Conservation (phyloP, 2,113 vertebrate genomes). For the Cnemophilus loriae region DNA sequence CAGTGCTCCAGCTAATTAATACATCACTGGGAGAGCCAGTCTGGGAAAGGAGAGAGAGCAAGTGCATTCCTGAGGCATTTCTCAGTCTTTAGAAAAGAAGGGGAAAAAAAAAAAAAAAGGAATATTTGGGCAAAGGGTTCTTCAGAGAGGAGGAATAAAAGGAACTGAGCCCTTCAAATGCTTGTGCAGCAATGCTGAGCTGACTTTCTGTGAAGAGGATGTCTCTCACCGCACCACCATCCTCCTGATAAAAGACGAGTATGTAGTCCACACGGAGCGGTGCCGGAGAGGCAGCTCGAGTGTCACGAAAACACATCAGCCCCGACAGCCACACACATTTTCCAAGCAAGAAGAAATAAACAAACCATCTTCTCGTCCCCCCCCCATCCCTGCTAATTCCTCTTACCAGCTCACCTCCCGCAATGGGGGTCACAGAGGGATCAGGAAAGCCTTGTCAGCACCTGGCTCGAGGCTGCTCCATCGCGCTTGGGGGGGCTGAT, state of each 20-base stretch:
- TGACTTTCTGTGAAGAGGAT: background rate
- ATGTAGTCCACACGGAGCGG: background rate
- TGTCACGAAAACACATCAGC: background rate
- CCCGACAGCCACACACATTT: background rate
- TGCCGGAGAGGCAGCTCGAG: rapidly evolving
- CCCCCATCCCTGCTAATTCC: background rate
- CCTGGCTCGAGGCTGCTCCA: background rate
- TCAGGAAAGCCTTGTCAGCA: background rate
- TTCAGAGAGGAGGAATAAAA: background rate
- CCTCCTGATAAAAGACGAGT: background rate
- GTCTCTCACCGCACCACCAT: background rate
- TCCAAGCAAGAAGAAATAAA: background rate
- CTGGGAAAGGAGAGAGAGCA: background rate
- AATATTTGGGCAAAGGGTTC: background rate
- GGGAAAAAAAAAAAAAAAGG: background rate
- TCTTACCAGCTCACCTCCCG: background rate
- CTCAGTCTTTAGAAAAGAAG: background rate
- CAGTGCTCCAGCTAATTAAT: constrained; percentile 60
- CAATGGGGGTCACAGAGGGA: background rate
- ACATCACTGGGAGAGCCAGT: constrained; percentile 22
- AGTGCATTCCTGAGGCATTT: constrained; percentile 41
- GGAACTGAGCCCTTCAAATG: background rate
- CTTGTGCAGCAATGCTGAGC: background rate
- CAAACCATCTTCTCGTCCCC: background rate
- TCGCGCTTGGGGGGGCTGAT: rapidly evolving